A percentile compares a stretch with the other conserved stretches of the same genome.
Evolutionary conservation across 2,797 vertebrate genomes (phyloP).

Genomic region (Eulemur rubriventer): DNA sequence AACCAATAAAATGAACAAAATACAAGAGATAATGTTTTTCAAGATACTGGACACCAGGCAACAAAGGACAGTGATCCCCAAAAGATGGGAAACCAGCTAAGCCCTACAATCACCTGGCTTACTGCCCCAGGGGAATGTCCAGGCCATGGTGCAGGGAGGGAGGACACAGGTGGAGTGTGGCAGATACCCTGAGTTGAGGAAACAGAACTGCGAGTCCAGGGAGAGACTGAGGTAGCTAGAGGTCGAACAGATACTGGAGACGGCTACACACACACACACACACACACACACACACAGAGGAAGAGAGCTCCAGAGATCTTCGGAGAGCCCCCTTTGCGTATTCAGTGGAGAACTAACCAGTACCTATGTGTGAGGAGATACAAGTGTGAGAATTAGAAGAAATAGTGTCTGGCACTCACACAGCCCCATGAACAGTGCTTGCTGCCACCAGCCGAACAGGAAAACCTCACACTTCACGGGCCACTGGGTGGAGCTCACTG

Average conservation of each 20-base stretch:
- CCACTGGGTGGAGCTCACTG: background rate
- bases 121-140: background rate
- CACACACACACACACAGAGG: rapidly evolving
- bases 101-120: background rate
- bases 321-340: background rate
- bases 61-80: background rate
- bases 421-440: background rate
- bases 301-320: background rate
- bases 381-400: background rate
- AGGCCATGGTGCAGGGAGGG: background rate
- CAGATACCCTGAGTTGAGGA: background rate
- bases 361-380: background rate
- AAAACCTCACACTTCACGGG: background rate
- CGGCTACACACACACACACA: rapidly evolving
- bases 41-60: background rate
- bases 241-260: background rate
- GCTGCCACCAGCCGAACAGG: background rate
- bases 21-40: background rate
- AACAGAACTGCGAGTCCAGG: background rate
- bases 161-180: background rate
- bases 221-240: background rate
- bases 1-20: background rate
- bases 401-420: background rate
- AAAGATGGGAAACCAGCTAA: background rate
- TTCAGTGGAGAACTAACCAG: background rate